These are phyloP conservation scores for Omphaloscelis lunosa DNA, from an alignment of 2,888 invertebrate species.

Conservation along the genomic window DNA sequence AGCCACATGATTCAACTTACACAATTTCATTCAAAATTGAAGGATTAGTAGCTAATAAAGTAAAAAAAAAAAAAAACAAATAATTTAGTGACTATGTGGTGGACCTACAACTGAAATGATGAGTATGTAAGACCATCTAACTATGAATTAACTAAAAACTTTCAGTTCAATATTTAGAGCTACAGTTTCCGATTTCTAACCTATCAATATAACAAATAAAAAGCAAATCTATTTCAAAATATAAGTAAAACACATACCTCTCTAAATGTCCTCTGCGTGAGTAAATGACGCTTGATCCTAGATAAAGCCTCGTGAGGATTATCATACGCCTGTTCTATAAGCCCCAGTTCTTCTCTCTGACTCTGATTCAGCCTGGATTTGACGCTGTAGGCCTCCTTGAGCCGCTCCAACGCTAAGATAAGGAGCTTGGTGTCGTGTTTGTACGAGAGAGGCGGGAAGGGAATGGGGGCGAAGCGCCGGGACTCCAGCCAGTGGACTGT, in stretches of 20 bases:
- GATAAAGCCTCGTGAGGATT: slow-evolving; percentile 99
- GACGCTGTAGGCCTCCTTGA: slow-evolving; percentile 99
- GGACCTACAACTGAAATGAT: neutral
- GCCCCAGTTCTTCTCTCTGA: slow-evolving; percentile 99
- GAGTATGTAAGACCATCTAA: neutral
- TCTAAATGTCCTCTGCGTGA: slow-evolving; percentile 99
- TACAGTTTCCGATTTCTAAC: neutral
- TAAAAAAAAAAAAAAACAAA: too few relatives aligned
- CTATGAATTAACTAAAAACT: neutral
- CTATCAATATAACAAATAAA: neutral
- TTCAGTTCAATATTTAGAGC: neutral
- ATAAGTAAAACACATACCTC: slow-evolving; percentile 92
- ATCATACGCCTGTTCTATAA: slow-evolving; percentile 99
- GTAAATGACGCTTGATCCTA: slow-evolving; percentile 99
- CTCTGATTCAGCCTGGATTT: slow-evolving; percentile 99
- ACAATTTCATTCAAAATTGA: too few relatives aligned
- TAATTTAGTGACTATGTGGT: neutral
- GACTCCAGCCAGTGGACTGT: slow-evolving; percentile 99
- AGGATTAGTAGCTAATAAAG: neutral
- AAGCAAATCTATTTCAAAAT: neutral
- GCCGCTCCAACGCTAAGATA: slow-evolving; percentile 98
- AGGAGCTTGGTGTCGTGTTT: slow-evolving; percentile 99
- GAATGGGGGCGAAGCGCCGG: slow-evolving; percentile 99
- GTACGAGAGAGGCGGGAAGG: slow-evolving; percentile 99
- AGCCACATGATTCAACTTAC: neutral